Evolutionary conservation across 2,797 vertebrate species (phyloP).

Genomic region (Adelosebastes latens): DNA sequence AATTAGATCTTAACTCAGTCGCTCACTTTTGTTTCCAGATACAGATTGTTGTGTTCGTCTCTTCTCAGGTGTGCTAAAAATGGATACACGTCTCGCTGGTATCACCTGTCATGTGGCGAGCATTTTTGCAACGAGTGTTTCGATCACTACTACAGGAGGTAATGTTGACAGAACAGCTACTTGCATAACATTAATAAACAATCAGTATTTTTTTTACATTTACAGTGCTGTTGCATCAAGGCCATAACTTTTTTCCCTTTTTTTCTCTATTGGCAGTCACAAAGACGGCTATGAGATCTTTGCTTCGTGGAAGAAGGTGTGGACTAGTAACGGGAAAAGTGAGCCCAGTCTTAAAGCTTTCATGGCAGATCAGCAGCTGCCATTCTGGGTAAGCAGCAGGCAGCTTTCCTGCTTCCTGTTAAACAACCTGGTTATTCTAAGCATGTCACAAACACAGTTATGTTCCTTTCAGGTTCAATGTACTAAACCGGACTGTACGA

Average conservation of each 20-base stretch:
- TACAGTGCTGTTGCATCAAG: neutral
- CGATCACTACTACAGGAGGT: slow-evolving; percentile 99
- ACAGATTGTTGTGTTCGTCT: neutral
- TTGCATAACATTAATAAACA: neutral
- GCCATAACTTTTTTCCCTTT: neutral
- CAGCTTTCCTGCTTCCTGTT: neutral
- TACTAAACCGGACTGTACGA: slow-evolving; percentile 91
- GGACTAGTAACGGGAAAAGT: slow-evolving; percentile 98
- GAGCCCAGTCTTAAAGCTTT: slow-evolving; percentile 98
- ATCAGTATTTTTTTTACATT: neutral
- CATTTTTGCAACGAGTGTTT: slow-evolving; percentile 99
- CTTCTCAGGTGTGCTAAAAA: slow-evolving; percentile 96
- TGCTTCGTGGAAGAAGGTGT: slow-evolving; percentile 93
- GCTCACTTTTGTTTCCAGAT: neutral
- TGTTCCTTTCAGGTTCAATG: slow-evolving; percentile 90
- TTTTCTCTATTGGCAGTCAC: slow-evolving; percentile 82
- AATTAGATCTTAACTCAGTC: neutral
- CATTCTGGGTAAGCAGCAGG: slow-evolving; percentile 91
- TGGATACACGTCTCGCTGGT: slow-evolving; percentile 98
- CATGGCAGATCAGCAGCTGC: slow-evolving; percentile 98
- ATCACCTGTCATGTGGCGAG: slow-evolving; percentile 97
- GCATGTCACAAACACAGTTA: too few relatives aligned
- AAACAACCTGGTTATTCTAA: neutral
- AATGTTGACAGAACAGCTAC: slow-evolving; percentile 22
- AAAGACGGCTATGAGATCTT: slow-evolving; percentile 98